phyloP scores from a whole-genome alignment of 2,113 vertebrate species.

The Eulemur rufifrons region DNA sequence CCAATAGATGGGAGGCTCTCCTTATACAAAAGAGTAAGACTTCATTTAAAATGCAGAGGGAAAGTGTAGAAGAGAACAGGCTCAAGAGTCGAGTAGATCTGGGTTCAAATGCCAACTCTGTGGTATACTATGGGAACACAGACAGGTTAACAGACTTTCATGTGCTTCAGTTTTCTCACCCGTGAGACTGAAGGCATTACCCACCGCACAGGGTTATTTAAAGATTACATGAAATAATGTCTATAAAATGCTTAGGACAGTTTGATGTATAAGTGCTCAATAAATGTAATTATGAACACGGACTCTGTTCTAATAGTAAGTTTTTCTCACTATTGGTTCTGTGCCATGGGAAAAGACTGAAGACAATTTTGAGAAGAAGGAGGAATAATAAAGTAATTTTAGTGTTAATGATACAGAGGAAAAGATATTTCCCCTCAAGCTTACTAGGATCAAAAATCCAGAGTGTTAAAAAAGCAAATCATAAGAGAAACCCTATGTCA shows the following conservation, averaged over 20 bases:
- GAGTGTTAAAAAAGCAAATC: neutral
- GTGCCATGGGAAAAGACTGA: neutral
- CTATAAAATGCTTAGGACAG: neutral
- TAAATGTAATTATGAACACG: neutral
- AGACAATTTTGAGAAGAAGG: neutral
- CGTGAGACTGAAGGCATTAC: neutral
- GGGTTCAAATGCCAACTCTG: neutral
- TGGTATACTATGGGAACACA: neutral
- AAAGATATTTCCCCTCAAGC: neutral
- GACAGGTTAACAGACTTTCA: neutral
- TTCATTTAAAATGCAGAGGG: neutral
- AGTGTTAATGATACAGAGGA: conserved; percentile 14
- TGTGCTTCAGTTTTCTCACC: neutral
- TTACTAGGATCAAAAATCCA: neutral
- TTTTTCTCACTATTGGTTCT: conserved; percentile 7
- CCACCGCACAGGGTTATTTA: neutral
- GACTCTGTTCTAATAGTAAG: neutral
- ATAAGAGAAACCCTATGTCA: neutral
- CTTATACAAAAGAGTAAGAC: neutral
- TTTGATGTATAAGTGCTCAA: neutral
- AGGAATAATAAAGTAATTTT: neutral
- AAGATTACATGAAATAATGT: neutral
- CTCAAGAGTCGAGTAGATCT: neutral
- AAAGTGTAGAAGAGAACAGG: neutral
- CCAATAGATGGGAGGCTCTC: neutral